Conservation (phyloP, 2,113 vertebrate genomes). For the Axis porcinus region DNA sequence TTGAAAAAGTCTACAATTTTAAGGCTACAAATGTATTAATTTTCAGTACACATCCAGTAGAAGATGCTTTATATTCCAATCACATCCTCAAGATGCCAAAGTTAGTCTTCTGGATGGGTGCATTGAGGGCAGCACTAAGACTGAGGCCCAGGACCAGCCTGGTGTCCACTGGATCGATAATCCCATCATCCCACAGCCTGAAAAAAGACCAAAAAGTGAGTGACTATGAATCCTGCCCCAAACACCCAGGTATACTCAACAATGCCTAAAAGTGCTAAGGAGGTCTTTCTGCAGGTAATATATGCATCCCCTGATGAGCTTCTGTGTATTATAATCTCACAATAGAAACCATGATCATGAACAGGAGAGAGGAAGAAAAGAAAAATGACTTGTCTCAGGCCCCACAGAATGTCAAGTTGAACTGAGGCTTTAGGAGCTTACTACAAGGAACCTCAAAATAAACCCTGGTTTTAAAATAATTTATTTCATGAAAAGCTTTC, state of each 20-base stretch:
- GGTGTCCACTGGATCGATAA: constrained; percentile 96
- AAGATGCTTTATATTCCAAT: neutral
- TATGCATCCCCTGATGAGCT: neutral
- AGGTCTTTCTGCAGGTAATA: neutral
- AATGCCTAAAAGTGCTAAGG: neutral
- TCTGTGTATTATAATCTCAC: neutral
- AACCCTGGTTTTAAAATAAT: neutral
- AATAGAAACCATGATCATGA: neutral
- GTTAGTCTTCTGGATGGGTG: constrained; percentile 89
- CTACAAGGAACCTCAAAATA: neutral
- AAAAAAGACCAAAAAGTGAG: constrained; percentile 1
- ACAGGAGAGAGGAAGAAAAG: neutral
- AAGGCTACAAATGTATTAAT: neutral
- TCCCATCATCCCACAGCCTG: constrained; percentile 98
- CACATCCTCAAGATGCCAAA: constrained; percentile 97
- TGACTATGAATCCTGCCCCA: neutral
- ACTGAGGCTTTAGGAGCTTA: neutral
- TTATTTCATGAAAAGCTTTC: constrained; percentile 26
- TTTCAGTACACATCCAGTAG: neutral
- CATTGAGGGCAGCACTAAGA: constrained; percentile 92
- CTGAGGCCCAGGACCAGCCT: constrained; percentile 95
- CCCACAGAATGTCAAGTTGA: neutral
- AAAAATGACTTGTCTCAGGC: neutral
- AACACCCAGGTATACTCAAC: neutral
- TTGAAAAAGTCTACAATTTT: neutral